Base-by-base conservation (phyloP, 2,888 invertebrate genomes). In the Himalopsyche tibetana region DNA sequence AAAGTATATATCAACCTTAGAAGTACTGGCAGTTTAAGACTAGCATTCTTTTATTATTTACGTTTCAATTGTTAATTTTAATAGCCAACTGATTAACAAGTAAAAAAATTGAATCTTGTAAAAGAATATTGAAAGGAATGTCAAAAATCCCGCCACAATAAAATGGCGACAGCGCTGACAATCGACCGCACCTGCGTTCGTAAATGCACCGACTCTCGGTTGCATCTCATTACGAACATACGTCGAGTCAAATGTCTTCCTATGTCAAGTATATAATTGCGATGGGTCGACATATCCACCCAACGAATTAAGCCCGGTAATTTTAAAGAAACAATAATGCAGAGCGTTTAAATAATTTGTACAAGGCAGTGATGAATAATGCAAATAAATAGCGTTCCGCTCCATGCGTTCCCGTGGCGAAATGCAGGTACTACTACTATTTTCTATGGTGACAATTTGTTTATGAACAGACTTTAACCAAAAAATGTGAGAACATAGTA, bases 181-280 rank as follows among this genome's bases (percentile, higher is more conserved):
- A 36, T 74, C 15, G 56, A 85, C 87, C 87, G 87, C 87, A 87
- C 87, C 87, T 87, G 87, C 63, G 74, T 74, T 74, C 74, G 74
- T 74, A 36, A 74, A 74, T 74, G 74, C 74, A 74, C 74, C 74
- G 36, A 36, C 74, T 74, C 51, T 63, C 63, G 63, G 63, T 28
- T n/a, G 38, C 84, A 80, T 80, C 51, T 51, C 82, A 79, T 56
- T 56, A 45, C 69, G 80, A 81, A 79, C 85, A 85, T 56, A 42
- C 82, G 79, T 79, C 74, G 80, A 86, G 86, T 87, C 87, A 84
- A 86, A 84, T 86, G 87, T 88, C 87, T 84, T 84, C 83, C 82
- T 86, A 88, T 84, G 88, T 88, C 88, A 88, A 88, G 87, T 87
- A 87, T 63, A 84, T 88, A 88, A 88, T 88, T 86, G 83, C 42